Conservation (phyloP, 2,797 vertebrate genomes). For the Hozukius guyotensis region DNA sequence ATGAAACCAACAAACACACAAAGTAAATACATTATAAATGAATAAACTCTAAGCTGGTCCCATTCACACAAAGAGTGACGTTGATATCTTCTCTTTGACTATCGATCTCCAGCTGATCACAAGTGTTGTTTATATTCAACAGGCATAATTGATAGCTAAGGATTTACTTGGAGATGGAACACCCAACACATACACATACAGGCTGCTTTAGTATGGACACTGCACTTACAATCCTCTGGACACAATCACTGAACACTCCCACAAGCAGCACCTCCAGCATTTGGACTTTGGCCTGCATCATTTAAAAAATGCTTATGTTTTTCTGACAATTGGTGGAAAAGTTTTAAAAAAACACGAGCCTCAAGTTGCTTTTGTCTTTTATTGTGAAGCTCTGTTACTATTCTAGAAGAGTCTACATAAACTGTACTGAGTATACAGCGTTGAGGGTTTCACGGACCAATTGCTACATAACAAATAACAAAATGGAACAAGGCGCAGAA, state of each 20-base stretch:
- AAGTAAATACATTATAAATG: background rate
- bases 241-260: background rate
- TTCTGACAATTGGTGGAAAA: background rate
- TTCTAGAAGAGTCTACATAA: background rate
- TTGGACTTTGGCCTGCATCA: background rate
- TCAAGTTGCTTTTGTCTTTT: background rate
- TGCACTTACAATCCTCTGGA: background rate
- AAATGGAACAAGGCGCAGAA: background rate
- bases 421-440: background rate
- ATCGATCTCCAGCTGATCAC: background rate
- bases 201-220: background rate
- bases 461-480: background rate
- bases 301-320: background rate
- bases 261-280: background rate
- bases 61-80: background rate
- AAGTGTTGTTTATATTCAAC: background rate
- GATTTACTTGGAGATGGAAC: background rate
- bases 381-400: background rate
- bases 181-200: background rate
- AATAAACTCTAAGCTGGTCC: background rate
- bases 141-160: background rate
- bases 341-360: accelerated
- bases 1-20: background rate
- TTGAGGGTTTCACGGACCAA: background rate
- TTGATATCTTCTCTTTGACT: background rate